Evolutionary conservation across 2,797 vertebrate species (phyloP), one percentile per base, ranked within the genome.

Genomic region (Siniperca scherzeri): DNA sequence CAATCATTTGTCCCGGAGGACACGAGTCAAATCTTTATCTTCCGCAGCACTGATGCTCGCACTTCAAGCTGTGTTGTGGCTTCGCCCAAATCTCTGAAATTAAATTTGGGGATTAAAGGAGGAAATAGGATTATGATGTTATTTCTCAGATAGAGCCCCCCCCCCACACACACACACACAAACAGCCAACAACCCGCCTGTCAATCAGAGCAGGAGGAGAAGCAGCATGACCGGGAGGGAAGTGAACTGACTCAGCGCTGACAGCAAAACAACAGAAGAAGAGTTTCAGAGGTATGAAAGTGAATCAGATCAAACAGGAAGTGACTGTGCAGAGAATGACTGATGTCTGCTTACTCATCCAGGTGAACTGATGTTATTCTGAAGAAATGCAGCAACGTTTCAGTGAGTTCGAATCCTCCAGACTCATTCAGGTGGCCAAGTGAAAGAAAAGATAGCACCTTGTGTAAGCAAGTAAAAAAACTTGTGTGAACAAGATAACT

Each of bases 121-220:
- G 36, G 74, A 75, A 77, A 80, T 55, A 80, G 82, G 80, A 87
- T 89, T 87, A 84, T 81, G 44, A 66, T 66, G 70, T 74, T 69
- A 78, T 65, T 74, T 57, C 40, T 14, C 21, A 56, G 10, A n/a
- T 56, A 62, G 8, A 3, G 38, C 38, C 38, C 38, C 38, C 38
- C 38, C 38, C 42, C 12, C n/a, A n/a, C n/a, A n/a, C n/a, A n/a
- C n/a, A n/a, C n/a, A n/a, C n/a, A n/a, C n/a, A n/a, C n/a, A 2
- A 27, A 27, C 27, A 27, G 27, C 27, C 27, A 27, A 27, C 27
- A 27, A 46, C 14, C 48, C 10, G 30, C 17, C 57, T 22, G 76
- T 65, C 76, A 65, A 21, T 78, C 65, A 74, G 42, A 53, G 57
- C 27, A 53, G 21, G 22, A 48, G 50, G 33, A 82, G 71, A 59